A percentile compares a stretch with the other conserved stretches of the same genome.
Evolutionary conservation across 2,113 vertebrate genomes (phyloP).

Genomic region (Neoarius graeffei): DNA sequence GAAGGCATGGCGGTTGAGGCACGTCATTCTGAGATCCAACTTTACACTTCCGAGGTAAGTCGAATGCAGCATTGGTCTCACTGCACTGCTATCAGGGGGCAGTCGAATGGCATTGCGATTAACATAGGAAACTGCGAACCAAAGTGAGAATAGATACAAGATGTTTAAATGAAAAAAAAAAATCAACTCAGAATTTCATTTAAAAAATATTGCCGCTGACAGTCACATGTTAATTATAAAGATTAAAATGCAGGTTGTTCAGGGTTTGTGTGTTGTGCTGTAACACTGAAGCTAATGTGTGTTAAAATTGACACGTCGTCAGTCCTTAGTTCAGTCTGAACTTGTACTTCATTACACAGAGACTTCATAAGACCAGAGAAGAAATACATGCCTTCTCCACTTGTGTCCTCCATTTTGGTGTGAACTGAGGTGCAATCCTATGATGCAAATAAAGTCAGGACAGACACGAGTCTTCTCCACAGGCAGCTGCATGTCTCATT

Average conservation of each 20-base stretch:
- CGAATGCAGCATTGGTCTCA: not conserved
- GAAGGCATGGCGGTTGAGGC: not conserved
- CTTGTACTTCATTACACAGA: not conserved
- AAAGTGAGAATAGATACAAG: not conserved
- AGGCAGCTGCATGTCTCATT: constrained; percentile 32
- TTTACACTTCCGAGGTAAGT: not conserved
- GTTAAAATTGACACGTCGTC: not conserved
- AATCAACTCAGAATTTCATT: not conserved
- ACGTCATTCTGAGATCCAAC: not conserved
- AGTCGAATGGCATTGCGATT: not conserved
- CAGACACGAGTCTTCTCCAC: constrained; percentile 31
- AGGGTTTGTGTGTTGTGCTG: not conserved
- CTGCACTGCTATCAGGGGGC: not conserved
- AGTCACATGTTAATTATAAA: not conserved
- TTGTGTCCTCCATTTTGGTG: not conserved
- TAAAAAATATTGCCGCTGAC: not conserved
- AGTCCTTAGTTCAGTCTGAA: not conserved
- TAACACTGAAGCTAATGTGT: not conserved
- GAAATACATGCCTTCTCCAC: not conserved
- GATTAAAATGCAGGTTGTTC: not conserved
- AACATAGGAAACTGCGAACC: not conserved
- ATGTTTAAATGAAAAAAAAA: not conserved
- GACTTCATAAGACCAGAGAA: not conserved
- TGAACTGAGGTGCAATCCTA: not conserved
- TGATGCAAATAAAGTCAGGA: constrained; percentile 34